phyloP scores from a whole-genome alignment of 2,888 invertebrate species.

The Seira musarum region DNA sequence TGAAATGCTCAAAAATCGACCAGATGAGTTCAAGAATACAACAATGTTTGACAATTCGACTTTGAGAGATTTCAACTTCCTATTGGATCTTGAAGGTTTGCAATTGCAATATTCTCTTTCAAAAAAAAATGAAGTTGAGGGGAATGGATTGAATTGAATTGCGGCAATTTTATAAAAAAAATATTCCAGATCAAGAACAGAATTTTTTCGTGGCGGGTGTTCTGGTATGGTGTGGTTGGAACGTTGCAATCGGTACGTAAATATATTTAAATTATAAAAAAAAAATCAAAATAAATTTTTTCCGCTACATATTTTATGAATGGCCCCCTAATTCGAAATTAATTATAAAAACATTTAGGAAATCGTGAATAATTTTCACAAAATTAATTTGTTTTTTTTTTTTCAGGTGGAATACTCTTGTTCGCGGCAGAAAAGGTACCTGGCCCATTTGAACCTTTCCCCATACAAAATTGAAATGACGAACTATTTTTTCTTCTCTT shows the following conservation, averaged over 20 bases:
- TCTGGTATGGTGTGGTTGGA: slow-evolving; percentile 59
- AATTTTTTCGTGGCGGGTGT: slow-evolving; percentile 60
- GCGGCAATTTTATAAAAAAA: neutral
- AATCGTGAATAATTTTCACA: neutral
- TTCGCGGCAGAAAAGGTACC: slow-evolving; percentile 59
- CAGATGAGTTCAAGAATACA: slow-evolving; percentile 58
- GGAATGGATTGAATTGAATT: too few species aligned
- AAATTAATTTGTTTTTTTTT: slow-evolving; percentile 11
- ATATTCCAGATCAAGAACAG: slow-evolving; percentile 50
- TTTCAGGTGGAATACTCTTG: slow-evolving; percentile 52
- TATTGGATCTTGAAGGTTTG: slow-evolving; percentile 59
- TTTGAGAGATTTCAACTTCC: slow-evolving; percentile 58
- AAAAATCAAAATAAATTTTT: neutral
- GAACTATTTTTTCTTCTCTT: slow-evolving; percentile 38
- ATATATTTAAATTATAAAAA: neutral
- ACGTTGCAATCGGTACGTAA: slow-evolving; percentile 49
- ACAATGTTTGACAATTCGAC: slow-evolving; percentile 58
- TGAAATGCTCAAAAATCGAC: slow-evolving; percentile 58
- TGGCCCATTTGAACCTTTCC: slow-evolving; percentile 31
- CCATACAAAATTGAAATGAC: neutral
- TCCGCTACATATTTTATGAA: neutral
- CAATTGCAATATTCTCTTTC: neutral
- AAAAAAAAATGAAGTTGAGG: neutral
- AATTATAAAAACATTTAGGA: slow-evolving; percentile 1
- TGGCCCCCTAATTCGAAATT: neutral